phyloP scores from a whole-genome alignment of 2,797 vertebrate species.

The Phrynocephalus guinanensis region DNA sequence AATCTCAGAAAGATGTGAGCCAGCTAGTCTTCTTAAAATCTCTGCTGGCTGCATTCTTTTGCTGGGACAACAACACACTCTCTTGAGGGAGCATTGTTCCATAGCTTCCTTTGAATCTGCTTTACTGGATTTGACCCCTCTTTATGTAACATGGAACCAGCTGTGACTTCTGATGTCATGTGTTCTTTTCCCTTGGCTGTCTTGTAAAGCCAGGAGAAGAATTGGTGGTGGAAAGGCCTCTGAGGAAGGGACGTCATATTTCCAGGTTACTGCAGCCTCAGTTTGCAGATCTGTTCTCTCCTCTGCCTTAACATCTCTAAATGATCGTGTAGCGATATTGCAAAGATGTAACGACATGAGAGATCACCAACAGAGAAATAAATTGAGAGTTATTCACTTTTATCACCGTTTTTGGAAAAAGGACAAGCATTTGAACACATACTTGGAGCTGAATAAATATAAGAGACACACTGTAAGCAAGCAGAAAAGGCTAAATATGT shows the following conservation, averaged over 20 bases:
- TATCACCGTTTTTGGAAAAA: slow-evolving; percentile 50
- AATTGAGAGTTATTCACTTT: slow-evolving; percentile 64
- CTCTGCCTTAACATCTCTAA: slow-evolving; percentile 55
- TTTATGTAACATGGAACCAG: neutral
- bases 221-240: neutral
- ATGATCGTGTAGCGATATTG: slow-evolving; percentile 54
- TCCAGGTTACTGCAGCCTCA: slow-evolving; percentile 25
- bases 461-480: slow-evolving; percentile 54
- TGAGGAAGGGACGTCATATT: neutral
- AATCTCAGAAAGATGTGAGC: neutral
- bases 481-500: slow-evolving; percentile 61
- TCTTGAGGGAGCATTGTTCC: neutral
- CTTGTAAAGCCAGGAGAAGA: neutral
- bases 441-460: slow-evolving; percentile 64
- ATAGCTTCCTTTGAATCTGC: neutral
- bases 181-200: neutral
- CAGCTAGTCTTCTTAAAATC: neutral
- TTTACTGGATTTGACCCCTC: neutral
- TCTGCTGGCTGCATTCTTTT: neutral
- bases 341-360: slow-evolving; percentile 66
- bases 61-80: neutral
- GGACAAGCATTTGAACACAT: slow-evolving; percentile 58
- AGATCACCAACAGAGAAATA: slow-evolving; percentile 58
- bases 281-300: slow-evolving; percentile 31
- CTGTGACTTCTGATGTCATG: neutral